These are phyloP conservation scores for Hermaeophaga mercurialis DNA, from an alignment of 2,888 invertebrate genomes.

Conservation along the genomic window DNA sequence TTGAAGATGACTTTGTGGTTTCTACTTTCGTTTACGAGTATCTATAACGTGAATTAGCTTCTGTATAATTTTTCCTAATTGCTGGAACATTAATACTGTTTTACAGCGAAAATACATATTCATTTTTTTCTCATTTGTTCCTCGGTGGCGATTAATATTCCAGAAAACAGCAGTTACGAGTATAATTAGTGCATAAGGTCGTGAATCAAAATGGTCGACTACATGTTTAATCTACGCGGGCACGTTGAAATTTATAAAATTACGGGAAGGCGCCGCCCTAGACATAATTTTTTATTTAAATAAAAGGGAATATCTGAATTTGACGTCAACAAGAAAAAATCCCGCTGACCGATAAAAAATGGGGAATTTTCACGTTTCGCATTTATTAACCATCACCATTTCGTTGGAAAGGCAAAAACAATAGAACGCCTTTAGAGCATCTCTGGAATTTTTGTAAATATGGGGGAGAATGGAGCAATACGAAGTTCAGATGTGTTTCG, in stretches of 20 bases:
- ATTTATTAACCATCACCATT: slow-evolving; percentile 23
- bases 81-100: slow-evolving; percentile 13
- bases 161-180: slow-evolving; percentile 19
- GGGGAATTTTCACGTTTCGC: slow-evolving; percentile 7
- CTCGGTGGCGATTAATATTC: slow-evolving; percentile 23
- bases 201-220: slow-evolving; percentile 1
- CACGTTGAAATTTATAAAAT: too few relatives aligned
- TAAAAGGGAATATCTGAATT: background rate
- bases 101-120: slow-evolving; percentile 18
- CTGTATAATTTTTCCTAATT: background rate
- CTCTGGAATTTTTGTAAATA: background rate
- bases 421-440: slow-evolving; percentile 7
- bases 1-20: too few relatives aligned
- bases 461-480: too few relatives aligned
- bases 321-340: slow-evolving; percentile 4
- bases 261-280: too few relatives aligned
- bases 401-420: slow-evolving; percentile 16
- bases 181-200: slow-evolving; percentile 9
- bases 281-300: background rate
- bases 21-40: too few relatives aligned
- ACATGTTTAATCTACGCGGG: too few relatives aligned
- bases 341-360: slow-evolving; percentile 5
- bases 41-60: background rate
- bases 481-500: too few relatives aligned
- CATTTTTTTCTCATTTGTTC: slow-evolving; percentile 26